These are phyloP conservation scores for Chrysolophus pictus DNA, from an alignment of 2,797 vertebrate genomes.

Conservation along the genomic window DNA sequence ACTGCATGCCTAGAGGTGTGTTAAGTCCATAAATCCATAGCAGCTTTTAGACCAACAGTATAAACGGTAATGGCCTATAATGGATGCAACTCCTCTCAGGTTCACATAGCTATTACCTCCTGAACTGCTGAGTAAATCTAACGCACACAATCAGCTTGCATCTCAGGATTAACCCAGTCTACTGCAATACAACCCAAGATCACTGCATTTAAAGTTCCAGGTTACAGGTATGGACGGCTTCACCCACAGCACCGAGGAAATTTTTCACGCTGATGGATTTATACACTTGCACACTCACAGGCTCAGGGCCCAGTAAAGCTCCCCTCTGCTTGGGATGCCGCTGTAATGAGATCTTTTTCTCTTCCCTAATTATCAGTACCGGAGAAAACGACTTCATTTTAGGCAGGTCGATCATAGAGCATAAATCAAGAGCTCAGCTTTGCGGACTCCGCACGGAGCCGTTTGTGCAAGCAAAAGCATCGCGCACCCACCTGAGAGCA, in stretches of 20 bases:
- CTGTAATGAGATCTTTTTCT: neutral
- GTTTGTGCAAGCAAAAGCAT: neutral
- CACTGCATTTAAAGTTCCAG: neutral
- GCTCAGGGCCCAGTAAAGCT: neutral
- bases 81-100: neutral
- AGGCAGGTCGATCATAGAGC: neutral
- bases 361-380: neutral
- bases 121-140: neutral
- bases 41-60: neutral
- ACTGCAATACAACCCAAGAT: neutral
- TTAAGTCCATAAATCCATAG: neutral
- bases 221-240: neutral
- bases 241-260: neutral
- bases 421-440: neutral
- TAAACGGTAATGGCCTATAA: neutral
- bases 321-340: neutral
- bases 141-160: neutral
- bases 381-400: neutral
- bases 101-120: neutral
- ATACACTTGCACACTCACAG: fast-evolving
- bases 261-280: neutral
- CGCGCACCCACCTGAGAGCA: neutral
- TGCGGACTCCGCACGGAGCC: neutral
- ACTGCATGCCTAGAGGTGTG: neutral
- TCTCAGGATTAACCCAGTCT: neutral